These are phyloP conservation scores for Melanotaenia parkinsoni DNA, from an alignment of 2,797 vertebrate genomes.

Conservation along the genomic window DNA sequence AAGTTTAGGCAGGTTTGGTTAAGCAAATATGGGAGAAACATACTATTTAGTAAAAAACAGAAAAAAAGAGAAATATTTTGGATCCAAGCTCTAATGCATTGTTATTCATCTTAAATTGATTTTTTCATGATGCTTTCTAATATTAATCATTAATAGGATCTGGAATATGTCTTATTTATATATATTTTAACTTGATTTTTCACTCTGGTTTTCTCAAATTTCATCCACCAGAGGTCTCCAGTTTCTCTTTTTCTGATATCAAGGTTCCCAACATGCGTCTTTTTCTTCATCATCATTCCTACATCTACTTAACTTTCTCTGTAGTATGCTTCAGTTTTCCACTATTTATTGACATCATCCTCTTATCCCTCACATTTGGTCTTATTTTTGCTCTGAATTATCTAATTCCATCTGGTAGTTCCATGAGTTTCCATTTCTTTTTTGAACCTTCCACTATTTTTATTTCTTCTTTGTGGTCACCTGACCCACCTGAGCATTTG, in stretches of 20 bases:
- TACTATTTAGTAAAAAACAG: not conserved
- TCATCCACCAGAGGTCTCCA: constrained; percentile 1
- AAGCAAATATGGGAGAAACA: no score
- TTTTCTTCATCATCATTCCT: not conserved
- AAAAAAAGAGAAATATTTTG: not conserved
- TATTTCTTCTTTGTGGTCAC: not conserved
- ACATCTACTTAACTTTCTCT: not conserved
- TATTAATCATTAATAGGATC: not conserved
- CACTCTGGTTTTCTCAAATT: not conserved
- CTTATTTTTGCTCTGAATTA: no score
- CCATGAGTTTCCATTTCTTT: no score
- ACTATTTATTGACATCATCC: not conserved
- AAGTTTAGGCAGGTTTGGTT: no score
- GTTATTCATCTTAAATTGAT: not conserved
- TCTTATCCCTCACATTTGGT: not conserved
- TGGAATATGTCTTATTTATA: not conserved
- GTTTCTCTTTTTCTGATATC: not conserved
- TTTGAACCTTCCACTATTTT: not conserved
- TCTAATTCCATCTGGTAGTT: no score
- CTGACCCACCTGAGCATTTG: not conserved
- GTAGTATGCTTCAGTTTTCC: not conserved
- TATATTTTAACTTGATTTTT: not conserved
- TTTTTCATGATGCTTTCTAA: no score
- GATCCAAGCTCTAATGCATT: not conserved
- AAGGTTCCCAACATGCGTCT: no score